phyloP scores from a whole-genome alignment of 2,113 vertebrate genomes.

The Clarias macrocephalus region DNA sequence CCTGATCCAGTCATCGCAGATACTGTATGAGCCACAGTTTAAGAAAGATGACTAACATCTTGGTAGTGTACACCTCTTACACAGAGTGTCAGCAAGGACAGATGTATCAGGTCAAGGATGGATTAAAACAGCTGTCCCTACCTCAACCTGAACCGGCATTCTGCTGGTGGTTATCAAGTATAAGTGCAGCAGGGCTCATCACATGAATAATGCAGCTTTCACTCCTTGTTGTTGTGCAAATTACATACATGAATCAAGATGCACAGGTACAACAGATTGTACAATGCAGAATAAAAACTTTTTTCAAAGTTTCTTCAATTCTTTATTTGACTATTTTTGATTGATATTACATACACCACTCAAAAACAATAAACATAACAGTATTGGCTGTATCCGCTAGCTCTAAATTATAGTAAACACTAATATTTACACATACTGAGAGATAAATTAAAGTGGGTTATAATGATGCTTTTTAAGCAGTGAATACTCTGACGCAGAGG shows the following conservation, averaged over 20 bases:
- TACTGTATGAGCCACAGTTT: neutral
- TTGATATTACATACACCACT: conserved; percentile 14
- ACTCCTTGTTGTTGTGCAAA: conserved; percentile 47
- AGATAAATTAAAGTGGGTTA: neutral
- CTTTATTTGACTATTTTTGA: conserved; percentile 42
- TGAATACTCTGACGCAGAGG: neutral
- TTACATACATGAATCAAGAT: conserved; percentile 44
- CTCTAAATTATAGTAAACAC: neutral
- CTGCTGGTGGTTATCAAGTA: conserved; percentile 53
- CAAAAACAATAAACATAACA: conserved; percentile 9
- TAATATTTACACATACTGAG: neutral
- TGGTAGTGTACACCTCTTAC: neutral
- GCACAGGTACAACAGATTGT: conserved; percentile 34
- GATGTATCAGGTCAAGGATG: neutral
- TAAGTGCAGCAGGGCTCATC: conserved; percentile 47
- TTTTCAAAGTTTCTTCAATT: neutral
- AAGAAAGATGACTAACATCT: neutral
- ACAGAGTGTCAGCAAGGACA: neutral
- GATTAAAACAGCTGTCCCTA: conserved; percentile 6
- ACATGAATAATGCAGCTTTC: conserved; percentile 60
- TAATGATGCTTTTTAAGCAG: neutral
- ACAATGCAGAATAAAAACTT: conserved; percentile 24
- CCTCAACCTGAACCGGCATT: conserved; percentile 20
- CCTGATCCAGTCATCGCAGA: neutral
- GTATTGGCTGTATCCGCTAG: neutral